These are phyloP conservation scores for Melanotaenia pygmaea DNA, from an alignment of 2,797 vertebrate species.

Conservation along the genomic window DNA sequence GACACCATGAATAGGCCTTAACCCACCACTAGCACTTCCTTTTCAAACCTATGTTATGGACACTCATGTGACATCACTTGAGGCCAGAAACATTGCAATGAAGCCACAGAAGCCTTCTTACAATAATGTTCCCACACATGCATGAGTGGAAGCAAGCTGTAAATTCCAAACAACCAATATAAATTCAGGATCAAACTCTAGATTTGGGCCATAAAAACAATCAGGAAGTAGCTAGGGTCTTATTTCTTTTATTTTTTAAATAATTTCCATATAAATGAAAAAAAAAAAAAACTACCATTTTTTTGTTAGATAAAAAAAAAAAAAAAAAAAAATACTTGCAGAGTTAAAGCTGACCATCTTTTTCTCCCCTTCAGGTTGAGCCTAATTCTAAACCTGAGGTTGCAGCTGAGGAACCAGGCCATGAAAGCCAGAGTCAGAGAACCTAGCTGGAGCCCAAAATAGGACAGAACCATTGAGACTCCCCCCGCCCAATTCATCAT, in stretches of 20 bases:
- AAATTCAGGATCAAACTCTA: conserved; percentile 17
- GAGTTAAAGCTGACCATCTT: too few relatives aligned
- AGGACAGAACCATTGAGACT: conserved; percentile 79
- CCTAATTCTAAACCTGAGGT: conserved; percentile 39
- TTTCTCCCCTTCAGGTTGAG: conserved; percentile 6
- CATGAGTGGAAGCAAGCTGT: not conserved
- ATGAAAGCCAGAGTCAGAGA: conserved; percentile 54
- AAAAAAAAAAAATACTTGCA: too few relatives aligned
- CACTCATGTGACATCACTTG: too few relatives aligned
- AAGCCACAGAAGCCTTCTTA: too few relatives aligned
- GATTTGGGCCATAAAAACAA: too few relatives aligned
- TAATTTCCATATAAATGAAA: conserved; percentile 11
- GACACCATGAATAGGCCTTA: not conserved
- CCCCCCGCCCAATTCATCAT: conserved; percentile 63
- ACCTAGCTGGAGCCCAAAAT: conserved; percentile 67
- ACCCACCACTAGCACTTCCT: too few relatives aligned
- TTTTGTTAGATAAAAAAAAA: too few relatives aligned
- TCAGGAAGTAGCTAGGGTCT: too few relatives aligned
- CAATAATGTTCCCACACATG: not conserved
- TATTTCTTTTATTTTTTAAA: too few relatives aligned
- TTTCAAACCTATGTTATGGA: not conserved
- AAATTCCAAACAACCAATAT: not conserved
- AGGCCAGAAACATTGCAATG: too few relatives aligned
- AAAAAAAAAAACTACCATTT: too few relatives aligned
- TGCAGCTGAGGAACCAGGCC: conserved; percentile 53